Evolutionary conservation across 1,140 invertebrate species (phyloP).

Genomic region (Gonatopus flavifemur): DNA sequence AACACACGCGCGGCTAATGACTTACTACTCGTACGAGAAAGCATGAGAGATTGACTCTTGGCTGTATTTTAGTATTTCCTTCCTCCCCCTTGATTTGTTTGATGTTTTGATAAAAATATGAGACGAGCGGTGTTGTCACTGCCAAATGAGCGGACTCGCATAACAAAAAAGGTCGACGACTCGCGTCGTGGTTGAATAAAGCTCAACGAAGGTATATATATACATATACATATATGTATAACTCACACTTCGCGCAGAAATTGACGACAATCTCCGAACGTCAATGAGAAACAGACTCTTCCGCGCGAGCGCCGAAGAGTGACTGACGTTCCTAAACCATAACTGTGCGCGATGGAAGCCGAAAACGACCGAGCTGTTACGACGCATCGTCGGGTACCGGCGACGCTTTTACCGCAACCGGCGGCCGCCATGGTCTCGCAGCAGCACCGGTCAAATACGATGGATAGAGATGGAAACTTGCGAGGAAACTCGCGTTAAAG

Average conservation of each 20-base stretch:
- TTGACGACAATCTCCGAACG: conserved; percentile 26
- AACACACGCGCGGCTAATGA: no score
- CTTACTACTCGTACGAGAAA: no score
- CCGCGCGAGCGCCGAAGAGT: conserved; percentile 54
- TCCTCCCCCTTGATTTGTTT: no score
- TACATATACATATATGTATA: no score
- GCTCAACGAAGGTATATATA: neutral
- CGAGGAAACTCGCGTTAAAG: conserved; percentile 6
- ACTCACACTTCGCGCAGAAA: conserved; percentile 8
- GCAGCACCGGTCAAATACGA: conserved; percentile 34
- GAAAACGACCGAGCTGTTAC: conserved; percentile 32
- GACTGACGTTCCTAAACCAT: conserved; percentile 46
- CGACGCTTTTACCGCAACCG: conserved; percentile 29
- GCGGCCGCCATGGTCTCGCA: conserved; percentile 29
- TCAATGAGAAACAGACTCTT: conserved; percentile 38
- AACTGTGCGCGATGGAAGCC: conserved; percentile 27
- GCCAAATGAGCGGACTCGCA: no score
- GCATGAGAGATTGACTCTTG: no score
- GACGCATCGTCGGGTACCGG: conserved; percentile 32
- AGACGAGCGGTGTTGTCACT: no score
- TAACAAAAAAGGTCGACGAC: no score
- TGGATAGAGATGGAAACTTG: no score
- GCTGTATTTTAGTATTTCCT: no score
- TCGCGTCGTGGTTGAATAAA: no score
- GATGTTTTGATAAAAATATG: no score